Base-by-base conservation (phyloP, 2,888 invertebrate genomes). In the Gastrophysa polygoni region DNA sequence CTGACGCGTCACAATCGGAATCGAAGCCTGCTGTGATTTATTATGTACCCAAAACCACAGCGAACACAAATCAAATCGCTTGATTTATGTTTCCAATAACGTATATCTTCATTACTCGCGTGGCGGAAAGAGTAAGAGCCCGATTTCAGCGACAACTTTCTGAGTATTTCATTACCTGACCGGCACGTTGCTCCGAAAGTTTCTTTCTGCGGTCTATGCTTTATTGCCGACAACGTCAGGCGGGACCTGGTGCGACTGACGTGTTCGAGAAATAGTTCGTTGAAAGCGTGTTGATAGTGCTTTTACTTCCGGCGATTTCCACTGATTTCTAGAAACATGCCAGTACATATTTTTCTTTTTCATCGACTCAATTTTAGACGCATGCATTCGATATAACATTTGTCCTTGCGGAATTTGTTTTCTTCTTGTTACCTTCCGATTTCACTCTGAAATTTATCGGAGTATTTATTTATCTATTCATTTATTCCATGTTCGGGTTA, bases 61-160 rank as follows among this genome's bases (percentile, higher is more conserved):
- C 78, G 76, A 74, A 75, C 77, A 77, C 77, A 77, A 77, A 78
- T 78, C 78, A 77, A 76, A 75, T 64, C 49, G 61, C 68, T 71
- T 77, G 78, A 79, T 79, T 77, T 79, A 79, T 77, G 71, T 73
- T 71, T 73, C 74, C 75, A 76, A 77, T 77, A 78, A 77, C 75
- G 75, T 78, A 77, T 75, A 78, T 78, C 78, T 78, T 78, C 77
- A 77, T 78, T 76, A 75, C 54, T 63, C 55, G 66, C 60, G 52
- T 32, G 18, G 52, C 24, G 18, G 56, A 59, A 64, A 62, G 43
- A 64, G 61, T 66, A 62, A 62, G 63, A 62, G 63, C 24, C 58
- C 47, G 57, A 48, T 63, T 61, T 61, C 66, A 54, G 52, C 63
- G 46, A 61, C 63, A 66, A 65, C 65, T 67, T 70, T 69, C 61